These are phyloP conservation scores for Hypocryptadius cinnamomeus DNA, from an alignment of 2,113 vertebrate genomes.

Conservation along the genomic window DNA sequence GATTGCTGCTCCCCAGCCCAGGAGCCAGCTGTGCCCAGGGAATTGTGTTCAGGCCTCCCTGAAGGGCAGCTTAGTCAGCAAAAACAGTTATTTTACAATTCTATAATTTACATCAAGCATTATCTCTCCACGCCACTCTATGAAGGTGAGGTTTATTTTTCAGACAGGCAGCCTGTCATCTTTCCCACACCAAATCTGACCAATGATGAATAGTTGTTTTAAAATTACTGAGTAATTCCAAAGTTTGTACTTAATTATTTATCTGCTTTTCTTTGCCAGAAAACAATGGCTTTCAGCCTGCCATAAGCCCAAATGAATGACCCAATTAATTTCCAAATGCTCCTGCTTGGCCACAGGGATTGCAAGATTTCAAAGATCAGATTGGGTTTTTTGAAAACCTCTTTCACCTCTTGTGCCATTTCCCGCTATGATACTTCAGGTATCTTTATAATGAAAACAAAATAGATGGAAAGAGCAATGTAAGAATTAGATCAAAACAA, in stretches of 20 bases:
- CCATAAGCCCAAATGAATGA: not conserved
- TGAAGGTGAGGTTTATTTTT: not conserved
- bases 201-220: not conserved
- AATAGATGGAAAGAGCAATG: not conserved
- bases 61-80: not conserved
- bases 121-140: rapidly evolving
- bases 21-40: not conserved
- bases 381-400: not conserved
- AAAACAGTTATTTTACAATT: not conserved
- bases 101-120: not conserved
- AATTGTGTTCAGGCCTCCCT: not conserved
- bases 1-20: not conserved
- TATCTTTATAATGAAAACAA: not conserved
- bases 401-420: not conserved
- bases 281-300: not conserved
- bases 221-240: not conserved
- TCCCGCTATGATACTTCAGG: not conserved
- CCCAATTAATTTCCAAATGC: not conserved
- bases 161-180: not conserved
- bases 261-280: slow-evolving; percentile 6
- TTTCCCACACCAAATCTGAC: not conserved
- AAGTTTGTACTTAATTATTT: slow-evolving; percentile 34
- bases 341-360: not conserved
- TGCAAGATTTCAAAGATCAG: not conserved
- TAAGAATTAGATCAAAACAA: not conserved